These are phyloP conservation scores for Sceloporus undulatus DNA, from an alignment of 2,113 vertebrate species.

Conservation along the genomic window DNA sequence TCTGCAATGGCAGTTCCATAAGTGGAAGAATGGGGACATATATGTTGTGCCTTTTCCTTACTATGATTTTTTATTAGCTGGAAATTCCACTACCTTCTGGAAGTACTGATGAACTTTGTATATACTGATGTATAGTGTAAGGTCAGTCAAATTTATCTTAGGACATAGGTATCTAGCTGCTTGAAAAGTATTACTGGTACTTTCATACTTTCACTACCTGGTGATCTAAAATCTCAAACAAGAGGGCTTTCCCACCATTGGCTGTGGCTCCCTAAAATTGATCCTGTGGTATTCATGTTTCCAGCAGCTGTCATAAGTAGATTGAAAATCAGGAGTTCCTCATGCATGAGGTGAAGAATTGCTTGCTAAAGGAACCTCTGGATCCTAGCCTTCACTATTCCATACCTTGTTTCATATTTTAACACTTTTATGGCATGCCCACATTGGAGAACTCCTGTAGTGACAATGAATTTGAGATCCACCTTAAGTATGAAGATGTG, in stretches of 20 bases:
- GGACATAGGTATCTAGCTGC: too few relatives aligned
- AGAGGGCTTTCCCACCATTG: not conserved
- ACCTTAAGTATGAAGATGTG: too few relatives aligned
- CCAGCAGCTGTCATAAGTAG: not conserved
- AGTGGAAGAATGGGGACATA: not conserved
- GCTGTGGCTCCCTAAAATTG: not conserved
- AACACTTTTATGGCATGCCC: too few relatives aligned
- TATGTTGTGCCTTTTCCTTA: not conserved
- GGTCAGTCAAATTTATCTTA: not conserved
- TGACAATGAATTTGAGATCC: too few relatives aligned
- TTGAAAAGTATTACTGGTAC: too few relatives aligned
- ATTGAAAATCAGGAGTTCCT: not conserved
- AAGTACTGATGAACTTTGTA: not conserved
- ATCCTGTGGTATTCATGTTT: too few relatives aligned
- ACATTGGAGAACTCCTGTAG: too few relatives aligned
- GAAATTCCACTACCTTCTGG: not conserved
- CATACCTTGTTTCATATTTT: too few relatives aligned
- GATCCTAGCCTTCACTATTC: not conserved
- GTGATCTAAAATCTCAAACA: not conserved
- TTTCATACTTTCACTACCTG: too few relatives aligned
- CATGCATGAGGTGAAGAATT: not conserved
- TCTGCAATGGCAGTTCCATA: not conserved
- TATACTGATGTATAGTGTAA: not conserved
- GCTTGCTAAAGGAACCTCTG: not conserved
- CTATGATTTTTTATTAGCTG: not conserved